These are phyloP conservation scores for Enteromius mattozi DNA, from an alignment of 2,797 vertebrate species.

Conservation along the genomic window DNA sequence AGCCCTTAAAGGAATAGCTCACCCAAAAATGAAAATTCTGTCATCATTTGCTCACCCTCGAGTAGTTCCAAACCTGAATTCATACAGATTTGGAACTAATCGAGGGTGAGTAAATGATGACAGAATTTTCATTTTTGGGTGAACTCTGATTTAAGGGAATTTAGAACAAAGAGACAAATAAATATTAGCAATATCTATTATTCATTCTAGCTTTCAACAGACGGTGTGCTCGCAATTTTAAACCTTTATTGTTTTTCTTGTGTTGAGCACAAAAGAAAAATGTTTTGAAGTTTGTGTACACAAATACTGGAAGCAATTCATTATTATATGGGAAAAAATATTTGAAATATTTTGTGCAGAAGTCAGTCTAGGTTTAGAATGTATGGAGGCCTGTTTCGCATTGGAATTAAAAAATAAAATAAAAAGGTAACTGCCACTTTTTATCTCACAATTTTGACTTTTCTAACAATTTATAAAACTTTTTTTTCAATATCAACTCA, in stretches of 20 bases:
- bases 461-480: background rate
- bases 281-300: background rate
- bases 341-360: background rate
- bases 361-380: background rate
- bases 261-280: background rate
- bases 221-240: too few species aligned
- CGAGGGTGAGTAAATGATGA: too few species aligned
- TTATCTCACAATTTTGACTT: background rate
- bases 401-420: background rate
- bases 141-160: background rate
- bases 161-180: background rate
- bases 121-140: too few species aligned
- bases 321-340: background rate
- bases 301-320: background rate
- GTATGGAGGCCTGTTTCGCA: background rate
- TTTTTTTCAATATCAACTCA: background rate
- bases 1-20: too few species aligned
- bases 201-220: background rate
- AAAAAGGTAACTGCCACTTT: background rate
- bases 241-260: background rate
- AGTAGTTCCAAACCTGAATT: too few species aligned
- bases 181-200: background rate
- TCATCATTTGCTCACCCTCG: too few species aligned
- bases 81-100: too few species aligned
- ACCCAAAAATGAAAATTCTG: too few species aligned